Conservation (phyloP, 2,888 invertebrate genomes). For the Mermis nigrescens region DNA sequence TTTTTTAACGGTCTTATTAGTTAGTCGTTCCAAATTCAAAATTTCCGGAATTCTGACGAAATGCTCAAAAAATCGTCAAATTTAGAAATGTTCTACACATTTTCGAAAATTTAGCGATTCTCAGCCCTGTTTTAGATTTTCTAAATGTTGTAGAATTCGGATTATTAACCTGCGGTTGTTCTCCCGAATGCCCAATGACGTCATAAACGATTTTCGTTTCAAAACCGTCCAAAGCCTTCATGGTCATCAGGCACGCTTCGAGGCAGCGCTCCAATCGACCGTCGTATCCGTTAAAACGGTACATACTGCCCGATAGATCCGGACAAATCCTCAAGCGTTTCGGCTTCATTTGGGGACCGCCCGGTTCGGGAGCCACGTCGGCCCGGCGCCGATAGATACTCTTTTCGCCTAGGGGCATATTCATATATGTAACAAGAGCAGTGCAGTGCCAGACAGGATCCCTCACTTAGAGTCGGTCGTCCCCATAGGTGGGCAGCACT, state of each 20-base stretch:
- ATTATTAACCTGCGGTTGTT: conserved; percentile 46
- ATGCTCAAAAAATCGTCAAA: no score
- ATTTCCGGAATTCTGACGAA: no score
- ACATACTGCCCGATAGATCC: conserved; percentile 93
- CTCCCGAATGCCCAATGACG: conserved; percentile 81
- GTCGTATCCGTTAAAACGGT: conserved; percentile 86
- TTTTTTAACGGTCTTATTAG: no score
- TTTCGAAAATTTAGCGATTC: no score
- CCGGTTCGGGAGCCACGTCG: conserved; percentile 36
- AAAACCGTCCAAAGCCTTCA: conserved; percentile 73
- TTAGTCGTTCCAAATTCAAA: no score
- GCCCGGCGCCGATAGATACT: conserved; percentile 18
- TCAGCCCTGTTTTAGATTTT: no score
- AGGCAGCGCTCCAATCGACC: conserved; percentile 70
- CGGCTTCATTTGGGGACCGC: conserved; percentile 64
- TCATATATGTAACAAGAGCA: neutral
- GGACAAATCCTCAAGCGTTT: conserved; percentile 65
- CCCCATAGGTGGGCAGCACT: no score
- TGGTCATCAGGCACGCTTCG: conserved; percentile 67
- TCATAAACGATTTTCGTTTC: conserved; percentile 74
- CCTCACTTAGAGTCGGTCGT: no score
- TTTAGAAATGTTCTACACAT: no score
- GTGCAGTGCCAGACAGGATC: no score
- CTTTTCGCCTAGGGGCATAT: conserved; percentile 5
- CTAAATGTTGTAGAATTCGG: no score